Evolutionary conservation across 2,113 vertebrate genomes (phyloP).

Genomic region (Ceratotherium simum): DNA sequence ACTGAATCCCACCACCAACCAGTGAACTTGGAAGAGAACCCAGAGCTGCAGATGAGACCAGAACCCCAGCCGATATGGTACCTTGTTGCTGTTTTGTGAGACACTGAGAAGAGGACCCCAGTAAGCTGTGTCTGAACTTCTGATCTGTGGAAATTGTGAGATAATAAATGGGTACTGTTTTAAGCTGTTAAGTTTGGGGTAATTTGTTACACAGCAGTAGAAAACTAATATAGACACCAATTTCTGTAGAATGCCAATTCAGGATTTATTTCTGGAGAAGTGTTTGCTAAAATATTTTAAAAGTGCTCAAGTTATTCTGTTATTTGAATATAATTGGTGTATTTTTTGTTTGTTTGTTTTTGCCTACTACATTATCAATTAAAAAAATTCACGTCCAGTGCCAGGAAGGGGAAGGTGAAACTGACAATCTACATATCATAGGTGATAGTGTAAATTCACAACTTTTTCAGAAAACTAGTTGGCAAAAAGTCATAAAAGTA

Average conservation of each 20-base stretch:
- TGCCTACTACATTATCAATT: neutral
- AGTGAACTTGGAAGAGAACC: neutral
- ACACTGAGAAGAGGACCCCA: neutral
- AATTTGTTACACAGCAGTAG: neutral
- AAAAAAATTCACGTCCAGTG: neutral
- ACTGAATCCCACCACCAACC: neutral
- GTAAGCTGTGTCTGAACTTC: neutral
- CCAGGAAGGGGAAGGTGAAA: neutral
- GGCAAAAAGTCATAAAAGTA: neutral
- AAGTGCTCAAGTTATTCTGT: neutral
- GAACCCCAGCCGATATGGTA: fast-evolving
- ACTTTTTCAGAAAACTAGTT: neutral
- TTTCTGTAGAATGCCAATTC: neutral
- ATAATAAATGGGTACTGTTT: neutral
- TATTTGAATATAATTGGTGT: neutral
- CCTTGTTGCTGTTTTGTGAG: neutral
- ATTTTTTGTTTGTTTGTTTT: neutral
- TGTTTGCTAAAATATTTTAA: neutral
- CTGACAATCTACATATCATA: neutral
- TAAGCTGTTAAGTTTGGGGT: neutral
- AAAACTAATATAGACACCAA: neutral
- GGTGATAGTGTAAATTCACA: neutral
- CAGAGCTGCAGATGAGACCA: neutral
- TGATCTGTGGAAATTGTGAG: neutral
- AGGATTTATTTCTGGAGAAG: neutral